phyloP scores from a whole-genome alignment of 2,888 invertebrate species.

The Elegia similella region DNA sequence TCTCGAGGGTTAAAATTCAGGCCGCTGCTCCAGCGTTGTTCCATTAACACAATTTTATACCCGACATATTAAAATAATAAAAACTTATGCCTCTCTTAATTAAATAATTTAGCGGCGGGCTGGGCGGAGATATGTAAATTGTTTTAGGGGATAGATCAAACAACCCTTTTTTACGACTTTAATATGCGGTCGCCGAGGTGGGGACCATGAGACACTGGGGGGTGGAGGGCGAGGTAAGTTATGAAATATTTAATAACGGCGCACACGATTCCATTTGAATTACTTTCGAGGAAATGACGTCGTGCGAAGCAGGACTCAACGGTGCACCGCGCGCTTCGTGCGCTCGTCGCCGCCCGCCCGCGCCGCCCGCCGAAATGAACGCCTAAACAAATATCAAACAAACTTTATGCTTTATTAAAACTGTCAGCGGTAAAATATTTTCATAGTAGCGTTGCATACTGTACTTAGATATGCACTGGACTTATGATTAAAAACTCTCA shows the following conservation, averaged over 20 bases:
- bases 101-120: slow-evolving; percentile 81
- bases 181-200: slow-evolving; percentile 77
- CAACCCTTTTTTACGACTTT: slow-evolving; percentile 83
- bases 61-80: slow-evolving; percentile 82
- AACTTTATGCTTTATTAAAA: slow-evolving; percentile 58
- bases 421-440: slow-evolving; percentile 29
- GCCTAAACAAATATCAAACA: slow-evolving; percentile 58
- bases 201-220: slow-evolving; percentile 48
- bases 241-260: slow-evolving; percentile 82
- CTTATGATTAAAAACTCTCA: slow-evolving; percentile 20
- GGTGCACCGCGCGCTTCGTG: slow-evolving; percentile 38
- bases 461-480: slow-evolving; percentile 19
- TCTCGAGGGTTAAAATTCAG: slow-evolving; percentile 62
- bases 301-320: slow-evolving; percentile 63
- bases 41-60: slow-evolving; percentile 81
- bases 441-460: slow-evolving; percentile 22
- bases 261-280: slow-evolving; percentile 82
- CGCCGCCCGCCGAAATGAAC: slow-evolving; percentile 44
- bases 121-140: slow-evolving; percentile 82
- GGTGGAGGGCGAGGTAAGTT: slow-evolving; percentile 66
- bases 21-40: slow-evolving; percentile 63
- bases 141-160: slow-evolving; percentile 83
- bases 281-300: slow-evolving; percentile 81
- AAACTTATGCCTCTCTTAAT: slow-evolving; percentile 83
- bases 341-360: slow-evolving; percentile 31